A percentile compares a stretch with the other conserved stretches of the same genome.
These are phyloP conservation scores for Coleophora flavipennella DNA, from an alignment of 2,888 invertebrate species.

Conservation along the genomic window DNA sequence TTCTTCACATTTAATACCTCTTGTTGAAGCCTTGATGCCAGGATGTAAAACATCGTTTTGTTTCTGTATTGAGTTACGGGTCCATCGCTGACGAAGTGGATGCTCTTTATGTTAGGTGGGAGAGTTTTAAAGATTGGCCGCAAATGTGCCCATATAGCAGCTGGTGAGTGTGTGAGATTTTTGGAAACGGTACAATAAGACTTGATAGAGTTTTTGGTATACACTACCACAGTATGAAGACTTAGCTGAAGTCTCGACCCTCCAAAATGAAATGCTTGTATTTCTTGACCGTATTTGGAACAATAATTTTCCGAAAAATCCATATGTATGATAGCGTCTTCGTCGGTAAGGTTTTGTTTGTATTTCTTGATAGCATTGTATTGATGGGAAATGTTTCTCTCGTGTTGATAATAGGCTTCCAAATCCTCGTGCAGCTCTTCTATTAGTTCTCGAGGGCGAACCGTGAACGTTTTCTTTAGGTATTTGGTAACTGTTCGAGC, in stretches of 20 bases:
- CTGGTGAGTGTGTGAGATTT: slow-evolving; percentile 21
- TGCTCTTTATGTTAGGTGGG: slow-evolving; percentile 18
- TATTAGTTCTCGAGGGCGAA: no score
- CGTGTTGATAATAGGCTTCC: no score
- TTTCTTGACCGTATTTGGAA: slow-evolving; percentile 16
- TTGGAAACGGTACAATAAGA: slow-evolving; percentile 25
- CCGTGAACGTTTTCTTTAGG: no score
- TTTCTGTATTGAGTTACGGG: slow-evolving; percentile 32
- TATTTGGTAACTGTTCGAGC: no score
- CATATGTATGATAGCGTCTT: no score
- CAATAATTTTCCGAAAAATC: slow-evolving; percentile 23
- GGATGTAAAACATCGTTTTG: slow-evolving; percentile 26
- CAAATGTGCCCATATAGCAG: slow-evolving; percentile 26
- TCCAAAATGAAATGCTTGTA: slow-evolving; percentile 39
- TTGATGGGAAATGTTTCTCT: no score
- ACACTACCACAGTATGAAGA: slow-evolving; percentile 36
- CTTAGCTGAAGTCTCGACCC: slow-evolving; percentile 30
- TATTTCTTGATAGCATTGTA: no score
- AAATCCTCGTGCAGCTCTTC: no score
- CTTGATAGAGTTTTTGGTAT: slow-evolving; percentile 12
- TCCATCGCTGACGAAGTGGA: slow-evolving; percentile 32
- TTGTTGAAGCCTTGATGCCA: slow-evolving; percentile 21
- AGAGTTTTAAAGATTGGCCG: slow-evolving; percentile 12
- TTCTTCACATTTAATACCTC: slow-evolving; percentile 18
- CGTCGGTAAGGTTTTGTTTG: no score